Conservation (phyloP, 2,888 invertebrate species). For the Prenolepis imparis region DNA sequence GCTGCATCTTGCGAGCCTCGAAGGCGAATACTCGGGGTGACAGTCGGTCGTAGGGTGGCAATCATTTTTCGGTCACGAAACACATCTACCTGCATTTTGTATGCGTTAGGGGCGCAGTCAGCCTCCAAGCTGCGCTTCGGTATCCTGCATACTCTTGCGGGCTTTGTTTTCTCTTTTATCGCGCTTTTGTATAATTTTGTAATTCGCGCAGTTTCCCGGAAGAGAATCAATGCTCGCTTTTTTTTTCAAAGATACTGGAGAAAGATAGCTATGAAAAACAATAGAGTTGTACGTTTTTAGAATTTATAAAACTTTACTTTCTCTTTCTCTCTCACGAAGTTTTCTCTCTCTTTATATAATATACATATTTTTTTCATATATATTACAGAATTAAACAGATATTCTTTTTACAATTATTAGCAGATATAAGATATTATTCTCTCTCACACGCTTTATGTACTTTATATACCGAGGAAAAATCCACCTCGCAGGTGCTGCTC, state of each 20-base stretch:
- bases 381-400: not conserved
- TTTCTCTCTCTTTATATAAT: not conserved
- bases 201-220: not conserved
- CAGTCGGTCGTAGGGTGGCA: slow-evolving; percentile 5
- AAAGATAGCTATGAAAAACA: not conserved
- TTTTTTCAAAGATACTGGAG: not conserved
- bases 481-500: not conserved
- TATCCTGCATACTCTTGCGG: not conserved
- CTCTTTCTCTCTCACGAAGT: not conserved
- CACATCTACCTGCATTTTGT: not conserved
- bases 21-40: slow-evolving; percentile 25
- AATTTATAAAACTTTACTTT: not conserved
- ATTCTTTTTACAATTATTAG: slow-evolving; percentile 25
- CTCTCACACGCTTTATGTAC: not conserved
- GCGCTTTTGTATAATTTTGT: not conserved
- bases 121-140: not conserved
- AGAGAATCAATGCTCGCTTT: not conserved
- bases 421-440: not conserved
- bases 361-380: not conserved
- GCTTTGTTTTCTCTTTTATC: not conserved
- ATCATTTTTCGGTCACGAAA: slow-evolving; percentile 46
- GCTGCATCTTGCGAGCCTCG: slow-evolving; percentile 16
- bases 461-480: not conserved
- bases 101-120: not conserved
- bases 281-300: not conserved